Evolutionary conservation across 2,888 invertebrate species (phyloP), one percentile per base, ranked within the genome.

Genomic region (Tachina fera): DNA sequence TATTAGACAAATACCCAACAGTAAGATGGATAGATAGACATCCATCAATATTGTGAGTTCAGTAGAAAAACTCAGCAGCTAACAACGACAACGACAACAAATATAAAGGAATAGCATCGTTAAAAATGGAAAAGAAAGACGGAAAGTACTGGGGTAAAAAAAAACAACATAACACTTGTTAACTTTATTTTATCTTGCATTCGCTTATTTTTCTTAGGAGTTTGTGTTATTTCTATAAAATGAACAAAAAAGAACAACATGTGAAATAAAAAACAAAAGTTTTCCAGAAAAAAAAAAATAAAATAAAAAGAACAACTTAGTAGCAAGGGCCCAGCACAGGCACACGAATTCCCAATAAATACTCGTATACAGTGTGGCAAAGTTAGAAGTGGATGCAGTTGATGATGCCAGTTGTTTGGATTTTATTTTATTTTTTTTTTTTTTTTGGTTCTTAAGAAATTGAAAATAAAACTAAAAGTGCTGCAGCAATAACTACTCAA

Each of bases 1-100:
- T 86, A 68, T 86, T 80, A 83, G 76, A 86, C 79, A 82, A 78
- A 82, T 75, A 47, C 85, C 31, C 43, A 74, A 63, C 76, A 76
- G 72, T 72, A 67, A 58, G 65, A 67, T 60, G 31, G 53, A 45
- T 65, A 70, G 60, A 58, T 31, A 82, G 82, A 68, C 81, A 74
- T 79, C 82, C 81, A 82, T 82, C 81, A 80, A 76, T 65, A 77
- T 56, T 61, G 39, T 60, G 43, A 4, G 31, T 43, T 53, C 63
- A 65, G 63, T 14, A n/a, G 58, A 49, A 45, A 51, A 49, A 61
- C 67, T 61, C 81, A 89, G 88, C 84, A 87, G 45, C 22, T 88
- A 87, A 87, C 78, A 87, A 76, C 83, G 88, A 89, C 87, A 41
- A 56, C n/a, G 87, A 87, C 78, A 87, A 76, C 83, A 88, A 89